Base-by-base conservation (phyloP, 2,888 invertebrate genomes). In the Empis stercorea region DNA sequence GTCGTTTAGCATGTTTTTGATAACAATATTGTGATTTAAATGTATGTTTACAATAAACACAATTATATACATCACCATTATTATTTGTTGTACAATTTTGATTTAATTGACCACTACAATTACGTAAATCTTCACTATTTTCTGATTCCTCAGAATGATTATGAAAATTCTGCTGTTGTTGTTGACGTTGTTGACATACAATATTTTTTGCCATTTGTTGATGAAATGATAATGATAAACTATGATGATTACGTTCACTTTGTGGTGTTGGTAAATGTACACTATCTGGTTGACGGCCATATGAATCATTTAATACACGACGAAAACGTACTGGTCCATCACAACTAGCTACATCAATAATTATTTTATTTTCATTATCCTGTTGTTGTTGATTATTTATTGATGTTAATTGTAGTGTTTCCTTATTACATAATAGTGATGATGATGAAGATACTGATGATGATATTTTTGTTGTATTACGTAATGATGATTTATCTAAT, bases 281-380 rank as follows among this genome's bases (percentile, higher is more conserved):
- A 44, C 49, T 59, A 52, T 58, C 73, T 57, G 72, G 73, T 65
- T 52, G 70, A 34, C 64, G 64, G 3, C 69, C 78, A 71, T 88
- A 92, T 49, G 87, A 86, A 44, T 79, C 80, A 71, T 92, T 92
- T 3, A 88, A 71, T 3, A 92, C 87, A 2, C 91, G 75, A 57
- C 87, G 86, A 68, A 92, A 86, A 23, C 84, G 75, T 1, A 92
- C 89, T 0, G 92, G 92, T 0, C 92, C 92, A 66, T 92, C 92
- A 66, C 92, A 92, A 52, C 85, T 88, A 1, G 91, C 92, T n/a
- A 91, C 78, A 66, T 92, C 91, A 50, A 87, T 71, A 2, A 89
- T 80, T 0, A 84, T 79, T 61, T 76, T 78, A 52, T 59, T 57
- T 15, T 51, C 53, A 32, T 48, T 48, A 15, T 52, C 45, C n/a